Evolutionary conservation across 2,888 invertebrate species (phyloP).

Genomic region (Eulithis testata): DNA sequence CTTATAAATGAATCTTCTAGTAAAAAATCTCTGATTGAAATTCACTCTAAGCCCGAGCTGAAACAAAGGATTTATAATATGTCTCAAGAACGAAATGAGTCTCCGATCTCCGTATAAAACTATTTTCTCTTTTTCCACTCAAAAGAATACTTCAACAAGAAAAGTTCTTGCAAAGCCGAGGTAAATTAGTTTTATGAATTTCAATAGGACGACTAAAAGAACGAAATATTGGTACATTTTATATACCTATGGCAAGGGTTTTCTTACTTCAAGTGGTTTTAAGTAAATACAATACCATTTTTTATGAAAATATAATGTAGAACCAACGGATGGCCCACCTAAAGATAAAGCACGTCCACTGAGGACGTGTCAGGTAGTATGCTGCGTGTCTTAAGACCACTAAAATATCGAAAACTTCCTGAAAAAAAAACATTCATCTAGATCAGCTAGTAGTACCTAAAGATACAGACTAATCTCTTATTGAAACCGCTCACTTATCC

Average conservation of each 20-base stretch:
- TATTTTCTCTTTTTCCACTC: constrained; percentile 40
- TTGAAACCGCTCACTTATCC: constrained; percentile 22
- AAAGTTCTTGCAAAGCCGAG: constrained; percentile 41
- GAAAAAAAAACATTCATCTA: neutral
- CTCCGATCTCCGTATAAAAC: constrained; percentile 36
- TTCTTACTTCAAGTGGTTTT: no score
- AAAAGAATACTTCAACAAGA: constrained; percentile 44
- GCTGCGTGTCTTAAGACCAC: no score
- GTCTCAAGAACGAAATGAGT: constrained; percentile 40
- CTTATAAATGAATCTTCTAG: constrained; percentile 54
- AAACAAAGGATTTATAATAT: constrained; percentile 34
- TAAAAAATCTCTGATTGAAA: constrained; percentile 36
- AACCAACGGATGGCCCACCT: no score
- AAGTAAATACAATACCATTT: no score
- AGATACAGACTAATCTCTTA: constrained; percentile 23
- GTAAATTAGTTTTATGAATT: constrained; percentile 42
- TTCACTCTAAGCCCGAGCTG: constrained; percentile 27
- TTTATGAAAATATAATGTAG: no score
- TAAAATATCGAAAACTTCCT: no score
- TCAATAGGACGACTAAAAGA: constrained; percentile 15
- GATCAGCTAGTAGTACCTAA: neutral
- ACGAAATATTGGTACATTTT: neutral
- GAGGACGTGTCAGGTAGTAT: no score
- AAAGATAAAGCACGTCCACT: no score
- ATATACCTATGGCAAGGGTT: no score